Evolutionary conservation across 1,140 invertebrate genomes (phyloP).

Genomic region (Episyrphus balteatus): DNA sequence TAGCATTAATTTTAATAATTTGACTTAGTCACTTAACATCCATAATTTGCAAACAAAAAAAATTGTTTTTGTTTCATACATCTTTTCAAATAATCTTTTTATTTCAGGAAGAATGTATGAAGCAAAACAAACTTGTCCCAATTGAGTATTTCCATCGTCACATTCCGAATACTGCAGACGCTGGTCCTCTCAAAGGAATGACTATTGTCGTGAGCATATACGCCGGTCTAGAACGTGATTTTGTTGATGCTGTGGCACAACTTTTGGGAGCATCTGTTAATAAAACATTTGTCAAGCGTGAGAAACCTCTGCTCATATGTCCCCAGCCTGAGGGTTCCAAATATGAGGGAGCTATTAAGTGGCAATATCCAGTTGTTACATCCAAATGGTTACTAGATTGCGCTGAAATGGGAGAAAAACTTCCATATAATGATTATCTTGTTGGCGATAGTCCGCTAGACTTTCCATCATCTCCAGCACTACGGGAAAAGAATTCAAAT

Average conservation of each 20-base stretch:
- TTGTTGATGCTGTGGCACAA: slow-evolving; percentile 54
- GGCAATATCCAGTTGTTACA: slow-evolving; percentile 59
- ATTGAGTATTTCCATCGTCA: slow-evolving; percentile 54
- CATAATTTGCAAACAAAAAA: too few relatives aligned
- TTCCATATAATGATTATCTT: slow-evolving; percentile 46
- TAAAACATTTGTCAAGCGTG: slow-evolving; percentile 44
- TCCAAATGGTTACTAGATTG: slow-evolving; percentile 68
- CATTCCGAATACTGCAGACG: slow-evolving; percentile 37
- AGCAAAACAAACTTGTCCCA: slow-evolving; percentile 43
- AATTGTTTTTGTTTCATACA: too few relatives aligned
- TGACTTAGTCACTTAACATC: too few relatives aligned
- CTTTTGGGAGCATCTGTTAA: slow-evolving; percentile 54
- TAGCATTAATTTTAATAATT: too few relatives aligned
- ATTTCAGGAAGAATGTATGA: slow-evolving; percentile 47
- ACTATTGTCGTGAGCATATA: slow-evolving; percentile 70
- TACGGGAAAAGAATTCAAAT: slow-evolving; percentile 12
- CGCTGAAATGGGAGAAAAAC: slow-evolving; percentile 40
- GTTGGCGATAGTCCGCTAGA: slow-evolving; percentile 43
- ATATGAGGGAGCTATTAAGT: slow-evolving; percentile 72
- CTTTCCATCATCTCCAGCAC: slow-evolving; percentile 20
- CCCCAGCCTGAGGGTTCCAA: slow-evolving; percentile 62
- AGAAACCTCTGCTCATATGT: slow-evolving; percentile 51
- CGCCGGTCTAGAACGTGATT: slow-evolving; percentile 54
- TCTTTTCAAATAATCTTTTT: slow-evolving; percentile 4
- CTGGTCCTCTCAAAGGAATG: slow-evolving; percentile 51